phyloP scores from a whole-genome alignment of 2,113 vertebrate species.

The Syrrhaptes paradoxus region DNA sequence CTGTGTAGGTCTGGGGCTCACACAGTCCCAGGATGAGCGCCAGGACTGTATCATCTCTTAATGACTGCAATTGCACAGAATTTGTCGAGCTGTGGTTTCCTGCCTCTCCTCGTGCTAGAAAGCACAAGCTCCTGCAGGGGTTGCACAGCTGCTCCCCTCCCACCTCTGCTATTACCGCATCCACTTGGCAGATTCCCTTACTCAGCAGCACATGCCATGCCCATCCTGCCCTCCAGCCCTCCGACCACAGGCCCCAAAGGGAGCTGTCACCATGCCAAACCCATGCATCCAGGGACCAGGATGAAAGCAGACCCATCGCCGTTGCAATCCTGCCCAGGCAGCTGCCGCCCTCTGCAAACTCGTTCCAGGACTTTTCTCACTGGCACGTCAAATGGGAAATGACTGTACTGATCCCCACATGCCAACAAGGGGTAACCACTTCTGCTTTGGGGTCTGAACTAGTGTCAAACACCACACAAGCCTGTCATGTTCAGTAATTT shows the following conservation, averaged over 20 bases:
- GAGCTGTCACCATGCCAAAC: background rate
- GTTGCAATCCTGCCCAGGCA: background rate
- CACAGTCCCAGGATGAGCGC: background rate
- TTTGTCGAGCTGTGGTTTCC: background rate
- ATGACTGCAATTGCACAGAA: background rate
- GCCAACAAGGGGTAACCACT: background rate
- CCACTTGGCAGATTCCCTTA: background rate
- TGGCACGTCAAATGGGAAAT: background rate
- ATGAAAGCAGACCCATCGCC: background rate
- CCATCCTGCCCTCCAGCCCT: background rate
- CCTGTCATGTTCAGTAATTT: constrained; percentile 2
- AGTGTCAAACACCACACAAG: background rate
- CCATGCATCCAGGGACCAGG: background rate
- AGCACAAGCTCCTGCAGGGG: background rate
- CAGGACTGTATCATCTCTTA: background rate
- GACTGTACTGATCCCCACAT: background rate
- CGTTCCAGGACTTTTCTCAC: background rate
- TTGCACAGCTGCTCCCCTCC: background rate
- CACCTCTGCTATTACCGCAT: background rate
- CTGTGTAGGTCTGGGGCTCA: accelerated
- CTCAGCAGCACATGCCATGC: background rate
- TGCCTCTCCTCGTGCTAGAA: background rate
- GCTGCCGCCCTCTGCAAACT: background rate
- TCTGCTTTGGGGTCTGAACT: background rate
- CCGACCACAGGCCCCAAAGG: background rate